A percentile compares a stretch with the other conserved stretches of the same genome.
phyloP scores from a whole-genome alignment of 35 echinoderm and acorn worm species.

The Holothuria glaberrima region DNA sequence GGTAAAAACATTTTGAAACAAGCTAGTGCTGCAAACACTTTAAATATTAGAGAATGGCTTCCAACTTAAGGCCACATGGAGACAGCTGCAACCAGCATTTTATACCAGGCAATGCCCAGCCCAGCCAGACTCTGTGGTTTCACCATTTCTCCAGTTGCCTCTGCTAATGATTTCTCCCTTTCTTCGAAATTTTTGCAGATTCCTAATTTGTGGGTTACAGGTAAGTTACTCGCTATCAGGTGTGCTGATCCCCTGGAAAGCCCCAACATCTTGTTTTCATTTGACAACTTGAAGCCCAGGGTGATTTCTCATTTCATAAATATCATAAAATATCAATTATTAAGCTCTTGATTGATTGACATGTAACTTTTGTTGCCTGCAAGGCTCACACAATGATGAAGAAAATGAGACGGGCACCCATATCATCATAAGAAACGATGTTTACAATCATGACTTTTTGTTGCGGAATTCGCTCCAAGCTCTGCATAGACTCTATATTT shows the following conservation, averaged over 20 bases:
- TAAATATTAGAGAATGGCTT: no score
- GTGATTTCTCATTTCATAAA: constrained; percentile 28
- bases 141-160: background rate
- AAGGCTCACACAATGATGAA: background rate
- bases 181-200: background rate
- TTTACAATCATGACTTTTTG: no score
- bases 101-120: no score
- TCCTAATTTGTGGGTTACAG: constrained; percentile 48
- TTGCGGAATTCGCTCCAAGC: no score
- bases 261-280: constrained; percentile 48
- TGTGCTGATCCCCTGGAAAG: constrained; percentile 28
- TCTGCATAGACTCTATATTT: no score
- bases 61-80: no score
- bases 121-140: constrained; percentile 5
- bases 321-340: constrained; percentile 53
- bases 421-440: no score
- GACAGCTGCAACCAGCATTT: no score
- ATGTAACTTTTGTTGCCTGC: constrained; percentile 51
- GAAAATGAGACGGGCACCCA: no score
- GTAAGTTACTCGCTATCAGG: constrained; percentile 43
- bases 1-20: no score
- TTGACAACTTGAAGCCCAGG: constrained; percentile 37
- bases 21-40: no score
- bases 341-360: constrained; percentile 33
- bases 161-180: constrained; percentile 36